Base-by-base conservation (phyloP, 2,113 vertebrate genomes). In the Callipepla californica region DNA sequence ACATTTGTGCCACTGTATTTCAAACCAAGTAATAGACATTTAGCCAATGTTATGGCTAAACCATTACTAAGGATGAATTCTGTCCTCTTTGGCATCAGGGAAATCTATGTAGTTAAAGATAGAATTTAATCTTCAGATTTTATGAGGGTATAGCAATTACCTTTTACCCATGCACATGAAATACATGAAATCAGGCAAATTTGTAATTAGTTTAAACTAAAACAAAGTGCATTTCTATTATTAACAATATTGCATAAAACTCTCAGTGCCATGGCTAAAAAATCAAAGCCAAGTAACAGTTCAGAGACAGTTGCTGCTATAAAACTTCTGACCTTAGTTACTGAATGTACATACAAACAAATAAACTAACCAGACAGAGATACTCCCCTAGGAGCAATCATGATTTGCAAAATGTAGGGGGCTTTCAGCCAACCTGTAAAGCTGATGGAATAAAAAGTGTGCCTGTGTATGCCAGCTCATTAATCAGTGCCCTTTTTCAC, bases 291-390 rank as follows among this genome's bases (percentile, higher is more conserved):
- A 97, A 96, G 57, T 81, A 94, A 95, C 61, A 66, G 78, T 95
- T 96, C 63, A 66, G 96, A 93, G 93, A 78, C 87, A 94, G 90
- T 93, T 95, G 82, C 80, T 92, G 90, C 82, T 95, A 40, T 95
- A 90, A 94, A 96, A 94, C 90, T 95, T 96, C 87, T 96, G 96
- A 97, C 95, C 94, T 95, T 94, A 89, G 96, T 97, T 97, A 96
- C 96, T 30, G 58, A 95, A 93, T 87, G 67, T 93, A 94, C 92
- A 86, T 87, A 79, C 93, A 97, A 97, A 95, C 95, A 95, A 96
- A 96, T 58, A 93, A 95, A 94, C 86, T 80, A 85, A 86, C 73
- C 91, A 96, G 94, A 95, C 93, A 72, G 76, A 66, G 85, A 92
- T 72, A 65, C 79, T 94, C 96, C 90, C 95, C 6, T 21, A 90